phyloP scores from a whole-genome alignment of 2,888 invertebrate genomes.

The Plebejus anna region DNA sequence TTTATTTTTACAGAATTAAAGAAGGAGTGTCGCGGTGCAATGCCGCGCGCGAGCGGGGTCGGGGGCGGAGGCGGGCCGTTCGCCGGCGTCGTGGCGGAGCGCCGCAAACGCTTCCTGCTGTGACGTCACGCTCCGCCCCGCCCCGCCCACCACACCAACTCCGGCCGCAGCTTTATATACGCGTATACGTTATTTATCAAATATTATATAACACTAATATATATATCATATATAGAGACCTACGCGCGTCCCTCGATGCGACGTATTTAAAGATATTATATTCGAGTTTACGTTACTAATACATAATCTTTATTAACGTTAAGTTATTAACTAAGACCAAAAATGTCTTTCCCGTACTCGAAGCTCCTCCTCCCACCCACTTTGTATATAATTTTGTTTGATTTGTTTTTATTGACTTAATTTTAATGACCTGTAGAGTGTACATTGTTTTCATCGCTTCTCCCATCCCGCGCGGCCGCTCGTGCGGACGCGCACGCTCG shows the following conservation, averaged over 20 bases:
- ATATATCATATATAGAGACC: conserved; percentile 25
- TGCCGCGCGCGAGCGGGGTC: conserved; percentile 47
- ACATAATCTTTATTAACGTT: conserved; percentile 37
- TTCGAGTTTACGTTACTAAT: conserved; percentile 33
- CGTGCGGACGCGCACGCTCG: not conserved
- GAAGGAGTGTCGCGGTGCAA: conserved; percentile 57
- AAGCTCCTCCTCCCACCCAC: conserved; percentile 65
- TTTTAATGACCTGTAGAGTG: conserved; percentile 53
- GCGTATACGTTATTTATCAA: conserved; percentile 33
- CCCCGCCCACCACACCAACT: conserved; percentile 19
- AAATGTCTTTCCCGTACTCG: conserved; percentile 48
- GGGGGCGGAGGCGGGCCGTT: conserved; percentile 73
- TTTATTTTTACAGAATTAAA: conserved; percentile 61
- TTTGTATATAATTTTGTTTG: conserved; percentile 64
- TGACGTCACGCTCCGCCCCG: conserved; percentile 25
- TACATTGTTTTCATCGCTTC: conserved; percentile 46
- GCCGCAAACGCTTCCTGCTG: conserved; percentile 81
- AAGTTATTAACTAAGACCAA: conserved; percentile 51
- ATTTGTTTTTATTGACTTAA: conserved; percentile 52
- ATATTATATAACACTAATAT: conserved; percentile 33
- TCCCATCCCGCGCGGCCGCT: not conserved
- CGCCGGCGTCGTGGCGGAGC: conserved; percentile 86
- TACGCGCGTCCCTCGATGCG: conserved; percentile 8
- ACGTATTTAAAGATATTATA: conserved; percentile 26
- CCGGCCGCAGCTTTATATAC: conserved; percentile 32